Evolutionary conservation across 1,140 invertebrate species (phyloP).

Genomic region (Drusus annulatus): DNA sequence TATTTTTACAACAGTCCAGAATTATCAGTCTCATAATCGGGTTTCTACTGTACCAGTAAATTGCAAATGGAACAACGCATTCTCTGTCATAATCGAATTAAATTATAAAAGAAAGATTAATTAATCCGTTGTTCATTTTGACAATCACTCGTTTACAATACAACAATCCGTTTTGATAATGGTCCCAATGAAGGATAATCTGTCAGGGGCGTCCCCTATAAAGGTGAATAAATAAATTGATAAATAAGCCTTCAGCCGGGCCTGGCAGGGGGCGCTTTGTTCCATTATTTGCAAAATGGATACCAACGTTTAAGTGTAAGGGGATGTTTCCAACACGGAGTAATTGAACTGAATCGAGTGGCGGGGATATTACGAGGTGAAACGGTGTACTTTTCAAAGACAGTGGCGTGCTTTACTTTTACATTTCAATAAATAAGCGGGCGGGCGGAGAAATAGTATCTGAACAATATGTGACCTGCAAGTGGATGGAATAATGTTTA

Average conservation of each 20-base stretch:
- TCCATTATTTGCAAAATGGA: conserved; percentile 52
- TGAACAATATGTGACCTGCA: no score
- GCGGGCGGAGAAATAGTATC: no score
- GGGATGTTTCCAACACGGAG: conserved; percentile 44
- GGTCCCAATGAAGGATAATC: conserved; percentile 8
- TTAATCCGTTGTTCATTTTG: no score
- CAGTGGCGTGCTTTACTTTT: conserved; percentile 16
- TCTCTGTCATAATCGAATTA: no score
- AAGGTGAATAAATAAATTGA: conserved; percentile 46
- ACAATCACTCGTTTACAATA: background rate
- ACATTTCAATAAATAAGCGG: no score
- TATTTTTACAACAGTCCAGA: no score
- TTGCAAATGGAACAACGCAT: background rate
- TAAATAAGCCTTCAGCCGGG: background rate
- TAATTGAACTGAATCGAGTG: conserved; percentile 55
- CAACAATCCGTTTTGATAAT: background rate
- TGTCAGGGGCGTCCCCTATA: conserved; percentile 26
- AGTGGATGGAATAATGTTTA: no score
- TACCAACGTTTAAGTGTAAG: conserved; percentile 16
- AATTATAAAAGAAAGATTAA: no score
- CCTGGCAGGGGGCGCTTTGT: conserved; percentile 30
- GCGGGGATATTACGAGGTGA: conserved; percentile 39
- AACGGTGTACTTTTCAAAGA: conserved; percentile 8
- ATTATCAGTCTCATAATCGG: no score
- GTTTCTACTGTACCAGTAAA: background rate